Percentiles rank a stretch among this genome's conserved stretches.
Conservation (phyloP, 1,140 invertebrate species). For the Neotoxoptera formosana region DNA sequence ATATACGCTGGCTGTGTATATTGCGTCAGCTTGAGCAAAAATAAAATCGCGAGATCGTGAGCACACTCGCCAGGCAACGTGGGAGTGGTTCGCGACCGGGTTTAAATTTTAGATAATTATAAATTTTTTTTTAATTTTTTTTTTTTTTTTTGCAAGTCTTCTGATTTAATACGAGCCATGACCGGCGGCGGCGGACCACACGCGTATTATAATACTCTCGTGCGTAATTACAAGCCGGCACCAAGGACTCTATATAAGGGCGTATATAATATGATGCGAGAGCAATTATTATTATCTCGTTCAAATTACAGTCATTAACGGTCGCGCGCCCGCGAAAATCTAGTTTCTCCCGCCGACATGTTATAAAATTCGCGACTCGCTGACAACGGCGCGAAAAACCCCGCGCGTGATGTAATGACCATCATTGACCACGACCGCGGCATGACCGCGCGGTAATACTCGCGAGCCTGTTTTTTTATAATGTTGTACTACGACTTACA, state of each 20-base stretch:
- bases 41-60: background rate
- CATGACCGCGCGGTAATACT: background rate
- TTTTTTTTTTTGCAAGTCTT: background rate
- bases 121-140: background rate
- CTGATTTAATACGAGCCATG: background rate
- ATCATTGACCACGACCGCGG: background rate
- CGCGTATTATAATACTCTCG: background rate
- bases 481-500: background rate
- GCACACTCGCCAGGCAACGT: background rate
- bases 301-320: slow-evolving; percentile 27
- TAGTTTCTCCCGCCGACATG: background rate
- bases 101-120: slow-evolving; percentile 34
- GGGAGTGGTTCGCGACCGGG: slow-evolving; percentile 44
- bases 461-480: background rate
- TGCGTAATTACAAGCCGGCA: slow-evolving; percentile 30
- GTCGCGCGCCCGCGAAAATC: background rate
- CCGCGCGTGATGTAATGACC: slow-evolving; percentile 17
- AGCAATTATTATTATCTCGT: slow-evolving; percentile 32
- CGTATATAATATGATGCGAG: background rate
- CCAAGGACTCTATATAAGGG: slow-evolving; percentile 12
- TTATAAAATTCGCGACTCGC: slow-evolving; percentile 12
- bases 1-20: no score
- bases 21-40: slow-evolving; percentile 23
- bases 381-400: background rate
- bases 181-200: slow-evolving; percentile 6